phyloP scores from a whole-genome alignment of 2,113 vertebrate species.

The Mirza zaza region DNA sequence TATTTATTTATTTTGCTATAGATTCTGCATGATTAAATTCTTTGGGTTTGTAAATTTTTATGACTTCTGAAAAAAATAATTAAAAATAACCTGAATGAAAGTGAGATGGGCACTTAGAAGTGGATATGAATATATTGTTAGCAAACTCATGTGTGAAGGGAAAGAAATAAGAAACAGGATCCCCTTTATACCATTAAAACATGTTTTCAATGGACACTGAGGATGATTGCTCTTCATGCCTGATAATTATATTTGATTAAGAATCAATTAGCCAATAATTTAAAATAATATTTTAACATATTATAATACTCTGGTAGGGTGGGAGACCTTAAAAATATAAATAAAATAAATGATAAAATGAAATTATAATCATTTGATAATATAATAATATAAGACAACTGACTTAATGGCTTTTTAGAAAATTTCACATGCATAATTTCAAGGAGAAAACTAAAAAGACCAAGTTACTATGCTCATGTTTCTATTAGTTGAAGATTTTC shows the following conservation, averaged over 20 bases:
- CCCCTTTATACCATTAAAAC: not conserved
- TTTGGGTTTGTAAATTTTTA: not conserved
- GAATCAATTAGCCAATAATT: not conserved
- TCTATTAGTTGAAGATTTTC: not conserved
- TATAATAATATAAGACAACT: not conserved
- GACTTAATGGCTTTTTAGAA: not conserved
- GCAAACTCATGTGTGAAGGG: not conserved
- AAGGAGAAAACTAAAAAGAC: not conserved
- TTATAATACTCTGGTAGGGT: not conserved
- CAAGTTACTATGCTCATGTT: not conserved
- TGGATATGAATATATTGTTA: not conserved
- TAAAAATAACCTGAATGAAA: constrained; percentile 4
- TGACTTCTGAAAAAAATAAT: not conserved
- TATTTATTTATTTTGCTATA: not conserved
- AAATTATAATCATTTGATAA: not conserved
- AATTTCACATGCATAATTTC: not conserved
- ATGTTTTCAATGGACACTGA: not conserved
- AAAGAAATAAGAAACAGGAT: not conserved
- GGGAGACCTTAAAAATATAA: not conserved
- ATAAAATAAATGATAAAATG: constrained; percentile 3
- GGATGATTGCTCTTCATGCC: constrained; percentile 20
- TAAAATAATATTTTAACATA: not conserved
- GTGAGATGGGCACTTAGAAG: not conserved
- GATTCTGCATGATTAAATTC: not conserved
- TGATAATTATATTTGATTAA: constrained; percentile 21